These are phyloP conservation scores for Alaudala cheleensis DNA, from an alignment of 2,113 vertebrate species.

Conservation along the genomic window DNA sequence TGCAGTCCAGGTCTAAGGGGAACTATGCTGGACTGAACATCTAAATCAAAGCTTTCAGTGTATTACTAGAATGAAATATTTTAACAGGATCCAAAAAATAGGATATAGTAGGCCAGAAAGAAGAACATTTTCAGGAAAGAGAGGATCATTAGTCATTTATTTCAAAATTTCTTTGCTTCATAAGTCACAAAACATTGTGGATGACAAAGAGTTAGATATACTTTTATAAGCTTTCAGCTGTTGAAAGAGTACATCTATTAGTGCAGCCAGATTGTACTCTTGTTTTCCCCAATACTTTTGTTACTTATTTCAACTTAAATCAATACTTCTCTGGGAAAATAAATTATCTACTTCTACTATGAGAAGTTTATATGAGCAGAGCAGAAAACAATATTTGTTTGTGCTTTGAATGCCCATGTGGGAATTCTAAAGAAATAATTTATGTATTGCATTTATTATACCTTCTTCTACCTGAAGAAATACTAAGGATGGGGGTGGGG, in stretches of 20 bases:
- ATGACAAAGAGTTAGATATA: neutral
- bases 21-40: neutral
- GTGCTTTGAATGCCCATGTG: neutral
- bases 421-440: slow-evolving; percentile 22
- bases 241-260: neutral
- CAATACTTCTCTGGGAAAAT: slow-evolving; percentile 20
- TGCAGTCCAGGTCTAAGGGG: neutral
- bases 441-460: neutral
- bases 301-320: slow-evolving; percentile 41
- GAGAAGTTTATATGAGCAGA: slow-evolving; percentile 9
- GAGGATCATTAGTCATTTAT: neutral
- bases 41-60: neutral
- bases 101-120: neutral
- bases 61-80: neutral
- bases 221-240: neutral
- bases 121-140: neutral
- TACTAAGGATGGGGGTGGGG: neutral
- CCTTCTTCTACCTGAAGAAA: neutral
- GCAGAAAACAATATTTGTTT: neutral
- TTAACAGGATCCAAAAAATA: neutral
- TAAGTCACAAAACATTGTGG: neutral
- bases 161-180: neutral
- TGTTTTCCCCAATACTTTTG: neutral
- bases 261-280: neutral
- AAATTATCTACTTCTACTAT: slow-evolving; percentile 11